Base-by-base conservation (phyloP, 2,797 vertebrate genomes). In the Mormyrops attenuatus region DNA sequence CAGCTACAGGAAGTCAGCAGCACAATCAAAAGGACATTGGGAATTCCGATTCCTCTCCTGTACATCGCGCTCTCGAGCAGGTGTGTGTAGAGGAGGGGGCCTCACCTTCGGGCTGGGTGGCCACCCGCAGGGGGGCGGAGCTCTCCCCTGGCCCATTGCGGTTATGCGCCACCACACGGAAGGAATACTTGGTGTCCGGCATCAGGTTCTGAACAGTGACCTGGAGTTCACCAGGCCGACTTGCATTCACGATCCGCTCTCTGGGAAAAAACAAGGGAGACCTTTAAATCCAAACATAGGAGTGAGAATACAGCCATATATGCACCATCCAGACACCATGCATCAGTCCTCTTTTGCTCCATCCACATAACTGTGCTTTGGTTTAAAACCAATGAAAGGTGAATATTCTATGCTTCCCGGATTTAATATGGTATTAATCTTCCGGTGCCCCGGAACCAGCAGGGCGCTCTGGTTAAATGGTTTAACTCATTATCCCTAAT, bases 81-180 rank as follows among this genome's bases (percentile, higher is more conserved):
- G n/a, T 84, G 4, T 44, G 73, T 15, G 15, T 87, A 13, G 34
- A 9, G 73, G 52, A 34, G 3, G 50, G 47, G 66, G 2, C 91
- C 95, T 95, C 94, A 99, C 98, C 98, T 94, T 99, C 98, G 0
- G 97, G 98, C 91, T 99, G 98, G 13, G 99, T 99, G 92, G 97
- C 97, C 91, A 99, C 98, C 90, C 96, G 97, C 5, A 99, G 95
- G 0, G 94, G 96, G 0, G 94, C 91, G 0, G 98, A 99, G 91
- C 97, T 98, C 94, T 99, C 99, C 3, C 99, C 99, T 0, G 94
- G 94, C 66, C 99, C 98, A 3, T 99, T 96, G 92, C 93, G 95
- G 93, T 98, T 99, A 91, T 97, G 98, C 44, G 97, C 97, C 92
- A 96, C 95, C 1, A 99, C 99, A 89, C 97, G 96, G 90, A 99